A percentile compares a stretch with the other conserved stretches of the same genome.
Conservation (phyloP, 2,113 vertebrate species). For the Bambusicola thoracicus region DNA sequence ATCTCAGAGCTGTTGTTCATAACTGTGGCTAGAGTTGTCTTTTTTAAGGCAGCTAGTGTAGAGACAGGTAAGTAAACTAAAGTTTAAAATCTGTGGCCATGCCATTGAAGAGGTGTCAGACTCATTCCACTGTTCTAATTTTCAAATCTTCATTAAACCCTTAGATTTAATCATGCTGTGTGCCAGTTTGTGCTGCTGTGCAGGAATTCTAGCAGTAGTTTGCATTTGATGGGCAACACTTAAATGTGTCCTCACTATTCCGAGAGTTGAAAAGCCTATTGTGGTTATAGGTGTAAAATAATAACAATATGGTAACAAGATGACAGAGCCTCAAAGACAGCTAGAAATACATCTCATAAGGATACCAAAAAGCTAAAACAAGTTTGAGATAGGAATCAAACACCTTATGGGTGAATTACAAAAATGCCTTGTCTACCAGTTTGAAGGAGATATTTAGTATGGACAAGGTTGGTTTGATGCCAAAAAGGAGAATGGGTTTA, state of each 20-base stretch:
- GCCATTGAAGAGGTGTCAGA: neutral
- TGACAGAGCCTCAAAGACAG: neutral
- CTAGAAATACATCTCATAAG: neutral
- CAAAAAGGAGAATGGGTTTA: neutral
- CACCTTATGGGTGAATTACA: neutral
- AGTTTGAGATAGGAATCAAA: neutral
- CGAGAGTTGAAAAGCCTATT: neutral
- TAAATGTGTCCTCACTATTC: neutral
- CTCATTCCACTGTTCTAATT: neutral
- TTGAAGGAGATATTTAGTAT: neutral
- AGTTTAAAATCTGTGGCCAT: neutral
- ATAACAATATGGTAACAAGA: neutral
- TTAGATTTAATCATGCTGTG: neutral
- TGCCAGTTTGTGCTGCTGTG: neutral
- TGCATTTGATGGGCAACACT: neutral
- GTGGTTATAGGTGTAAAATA: neutral
- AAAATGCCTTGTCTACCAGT: neutral
- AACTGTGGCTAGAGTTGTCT: neutral
- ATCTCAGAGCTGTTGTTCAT: neutral
- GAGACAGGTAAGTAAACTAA: neutral
- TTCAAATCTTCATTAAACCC: neutral
- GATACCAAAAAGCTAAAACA: neutral
- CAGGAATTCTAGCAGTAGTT: neutral
- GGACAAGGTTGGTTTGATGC: neutral
- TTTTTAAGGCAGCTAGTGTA: neutral